Percentiles rank a stretch among this genome's conserved stretches.
phyloP scores from a whole-genome alignment of 2,797 vertebrate species.

The Vespertilio murinus region DNA sequence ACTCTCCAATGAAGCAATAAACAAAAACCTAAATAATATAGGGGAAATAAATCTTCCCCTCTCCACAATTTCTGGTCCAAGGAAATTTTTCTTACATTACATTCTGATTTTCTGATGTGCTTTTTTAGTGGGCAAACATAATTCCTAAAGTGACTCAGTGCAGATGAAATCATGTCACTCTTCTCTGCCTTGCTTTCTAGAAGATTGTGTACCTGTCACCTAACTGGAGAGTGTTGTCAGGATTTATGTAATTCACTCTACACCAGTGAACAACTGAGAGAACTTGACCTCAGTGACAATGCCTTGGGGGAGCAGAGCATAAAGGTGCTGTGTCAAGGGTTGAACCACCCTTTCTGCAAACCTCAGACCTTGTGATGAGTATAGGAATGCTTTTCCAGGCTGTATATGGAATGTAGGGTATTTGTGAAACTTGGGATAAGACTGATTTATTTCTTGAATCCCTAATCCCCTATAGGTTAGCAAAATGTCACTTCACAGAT shows the following conservation, averaged over 20 bases:
- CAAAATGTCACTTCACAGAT: constrained; percentile 58
- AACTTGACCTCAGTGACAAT: constrained; percentile 55
- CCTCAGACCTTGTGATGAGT: constrained; percentile 60
- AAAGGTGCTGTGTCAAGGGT: constrained; percentile 44
- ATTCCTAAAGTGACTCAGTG: not conserved
- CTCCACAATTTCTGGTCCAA: not conserved
- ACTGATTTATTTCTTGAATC: constrained; percentile 12
- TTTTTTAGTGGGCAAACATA: not conserved
- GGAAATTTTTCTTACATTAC: not conserved
- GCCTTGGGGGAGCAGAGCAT: constrained; percentile 48
- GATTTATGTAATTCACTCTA: constrained; percentile 47
- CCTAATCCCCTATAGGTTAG: constrained; percentile 34
- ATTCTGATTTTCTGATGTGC: constrained; percentile 6
- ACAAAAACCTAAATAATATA: constrained; percentile 19
- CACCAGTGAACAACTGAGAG: constrained; percentile 41
- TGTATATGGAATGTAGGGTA: not conserved
- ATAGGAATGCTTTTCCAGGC: not conserved
- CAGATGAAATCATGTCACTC: not conserved
- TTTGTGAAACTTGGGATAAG: constrained; percentile 7
- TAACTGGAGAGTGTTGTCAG: constrained; percentile 36
- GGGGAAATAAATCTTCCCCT: constrained; percentile 3
- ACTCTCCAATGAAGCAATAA: constrained; percentile 37
- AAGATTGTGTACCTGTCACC: constrained; percentile 52
- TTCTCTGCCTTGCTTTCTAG: constrained; percentile 32
- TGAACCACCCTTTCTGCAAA: constrained; percentile 45